Evolutionary conservation across 2,113 vertebrate species (phyloP).

Genomic region (Alectura lathami): DNA sequence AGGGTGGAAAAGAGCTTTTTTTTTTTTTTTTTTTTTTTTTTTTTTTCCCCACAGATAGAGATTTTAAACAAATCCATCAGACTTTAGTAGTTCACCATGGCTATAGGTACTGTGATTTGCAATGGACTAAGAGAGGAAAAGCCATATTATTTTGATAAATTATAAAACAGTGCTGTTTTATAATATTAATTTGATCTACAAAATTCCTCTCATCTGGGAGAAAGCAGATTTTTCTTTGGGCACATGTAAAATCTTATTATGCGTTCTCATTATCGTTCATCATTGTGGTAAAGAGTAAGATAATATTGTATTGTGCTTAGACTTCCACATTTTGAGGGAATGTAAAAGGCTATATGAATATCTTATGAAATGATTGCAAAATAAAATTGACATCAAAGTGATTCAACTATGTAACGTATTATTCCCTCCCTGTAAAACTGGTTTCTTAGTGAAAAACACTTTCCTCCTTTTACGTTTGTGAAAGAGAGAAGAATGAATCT

Average conservation of each 20-base stretch:
- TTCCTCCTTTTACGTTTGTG: background rate
- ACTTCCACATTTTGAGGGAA: conserved; percentile 12
- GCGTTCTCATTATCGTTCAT: conserved; percentile 50
- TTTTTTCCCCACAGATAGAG: background rate
- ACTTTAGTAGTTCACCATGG: background rate
- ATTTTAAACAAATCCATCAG: background rate
- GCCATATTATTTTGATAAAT: conserved; percentile 43
- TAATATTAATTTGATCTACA: conserved; percentile 50
- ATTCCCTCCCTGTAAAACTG: conserved; percentile 26
- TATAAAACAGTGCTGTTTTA: background rate
- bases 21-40: background rate
- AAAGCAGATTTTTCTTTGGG: conserved; percentile 57
- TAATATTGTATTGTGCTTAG: conserved; percentile 52
- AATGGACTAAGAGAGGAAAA: conserved; percentile 19
- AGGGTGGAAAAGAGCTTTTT: background rate
- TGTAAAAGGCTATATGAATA: conserved; percentile 51
- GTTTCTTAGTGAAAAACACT: background rate
- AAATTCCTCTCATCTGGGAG: conserved; percentile 20
- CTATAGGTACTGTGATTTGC: background rate
- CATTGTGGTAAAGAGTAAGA: conserved; percentile 46
- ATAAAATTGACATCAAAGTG: conserved; percentile 59
- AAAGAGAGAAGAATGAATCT: background rate
- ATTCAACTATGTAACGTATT: conserved; percentile 2
- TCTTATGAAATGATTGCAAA: conserved; percentile 57
- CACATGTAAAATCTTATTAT: conserved; percentile 45